Percentiles rank a stretch among this genome's conserved stretches.
Conservation (phyloP, 2,888 invertebrate genomes). For the Tridacna crocea region DNA sequence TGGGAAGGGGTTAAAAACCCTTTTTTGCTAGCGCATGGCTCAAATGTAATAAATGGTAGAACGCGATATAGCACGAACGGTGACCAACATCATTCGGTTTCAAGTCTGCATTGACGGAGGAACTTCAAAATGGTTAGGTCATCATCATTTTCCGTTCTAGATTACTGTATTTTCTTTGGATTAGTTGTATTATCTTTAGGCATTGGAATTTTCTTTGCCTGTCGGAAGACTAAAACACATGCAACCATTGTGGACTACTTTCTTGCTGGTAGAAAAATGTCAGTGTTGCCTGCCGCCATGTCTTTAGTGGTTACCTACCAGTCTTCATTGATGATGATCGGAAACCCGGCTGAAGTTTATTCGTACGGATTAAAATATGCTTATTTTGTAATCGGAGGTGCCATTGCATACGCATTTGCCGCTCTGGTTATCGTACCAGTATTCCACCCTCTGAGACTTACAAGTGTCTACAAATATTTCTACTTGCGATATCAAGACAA, state of each 20-base stretch:
- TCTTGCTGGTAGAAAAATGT: constrained; percentile 29
- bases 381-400: constrained; percentile 4
- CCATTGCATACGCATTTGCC: constrained; percentile 18
- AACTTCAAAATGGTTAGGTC: neutral
- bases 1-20: neutral
- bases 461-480: constrained; percentile 44
- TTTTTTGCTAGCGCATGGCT: too few relatives aligned
- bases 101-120: too few relatives aligned
- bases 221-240: constrained; percentile 7
- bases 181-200: constrained; percentile 18
- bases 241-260: constrained; percentile 32
- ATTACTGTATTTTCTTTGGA: constrained; percentile 24
- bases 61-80: too few relatives aligned
- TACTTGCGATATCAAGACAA: constrained; percentile 32
- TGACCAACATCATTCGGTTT: too few relatives aligned
- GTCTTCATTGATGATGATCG: constrained; percentile 33
- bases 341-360: constrained; percentile 35
- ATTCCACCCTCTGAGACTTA: constrained; percentile 37
- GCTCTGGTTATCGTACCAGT: constrained; percentile 25
- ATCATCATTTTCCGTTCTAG: neutral
- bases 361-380: constrained; percentile 26
- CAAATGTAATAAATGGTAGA: too few relatives aligned
- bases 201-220: constrained; percentile 32
- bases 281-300: constrained; percentile 15
- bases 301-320: constrained; percentile 37